A percentile compares a stretch with the other conserved stretches of the same genome.
Conservation (phyloP, 2,888 invertebrate species). For the Mylabris sibirica region DNA sequence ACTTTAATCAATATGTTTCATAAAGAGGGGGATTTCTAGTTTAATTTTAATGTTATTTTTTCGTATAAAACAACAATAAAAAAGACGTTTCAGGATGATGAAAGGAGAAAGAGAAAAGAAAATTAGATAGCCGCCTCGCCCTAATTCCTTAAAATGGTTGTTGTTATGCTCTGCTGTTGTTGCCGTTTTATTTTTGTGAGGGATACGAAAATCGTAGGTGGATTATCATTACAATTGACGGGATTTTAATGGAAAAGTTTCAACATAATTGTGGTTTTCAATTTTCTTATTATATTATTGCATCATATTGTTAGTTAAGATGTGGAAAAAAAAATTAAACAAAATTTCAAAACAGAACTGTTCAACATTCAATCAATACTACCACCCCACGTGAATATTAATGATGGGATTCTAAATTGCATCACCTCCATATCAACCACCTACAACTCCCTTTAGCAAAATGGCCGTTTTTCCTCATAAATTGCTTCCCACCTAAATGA, state of each 20-base stretch:
- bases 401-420: conserved; percentile 5
- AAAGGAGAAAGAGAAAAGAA: background rate
- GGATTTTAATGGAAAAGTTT: conserved; percentile 1
- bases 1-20: conserved; percentile 30
- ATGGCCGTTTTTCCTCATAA: conserved; percentile 6
- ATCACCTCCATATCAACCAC: conserved; percentile 5
- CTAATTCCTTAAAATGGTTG: conserved; percentile 7
- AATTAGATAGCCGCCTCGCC: conserved; percentile 9
- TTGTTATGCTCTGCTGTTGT: background rate
- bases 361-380: background rate
- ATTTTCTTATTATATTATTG: background rate
- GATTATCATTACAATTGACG: conserved; percentile 7
- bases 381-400: background rate
- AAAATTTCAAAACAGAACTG: background rate
- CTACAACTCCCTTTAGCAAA: background rate
- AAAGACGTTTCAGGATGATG: background rate
- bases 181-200: background rate
- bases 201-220: conserved; percentile 5
- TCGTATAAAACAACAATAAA: background rate
- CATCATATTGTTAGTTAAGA: background rate
- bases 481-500: background rate
- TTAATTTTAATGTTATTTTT: conserved; percentile 22
- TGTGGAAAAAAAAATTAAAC: background rate
- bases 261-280: background rate
- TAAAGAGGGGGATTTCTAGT: conserved; percentile 9